phyloP scores from a whole-genome alignment of 2,113 vertebrate genomes.

The Zapornia atra region DNA sequence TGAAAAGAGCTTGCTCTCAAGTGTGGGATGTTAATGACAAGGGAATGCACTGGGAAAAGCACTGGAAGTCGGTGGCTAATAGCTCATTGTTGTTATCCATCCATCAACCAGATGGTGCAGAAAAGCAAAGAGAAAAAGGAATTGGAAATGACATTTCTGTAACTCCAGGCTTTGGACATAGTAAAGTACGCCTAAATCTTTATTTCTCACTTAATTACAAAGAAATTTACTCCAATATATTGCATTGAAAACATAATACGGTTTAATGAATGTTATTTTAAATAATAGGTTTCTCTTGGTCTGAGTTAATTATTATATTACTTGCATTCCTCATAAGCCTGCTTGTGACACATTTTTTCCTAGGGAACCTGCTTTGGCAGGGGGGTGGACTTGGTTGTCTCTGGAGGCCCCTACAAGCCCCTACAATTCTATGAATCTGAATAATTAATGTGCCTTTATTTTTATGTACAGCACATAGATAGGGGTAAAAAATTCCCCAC shows the following conservation, averaged over 20 bases:
- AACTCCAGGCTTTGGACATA: neutral
- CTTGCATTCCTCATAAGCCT: neutral
- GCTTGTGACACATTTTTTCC: neutral
- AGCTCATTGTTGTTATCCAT: constrained; percentile 5
- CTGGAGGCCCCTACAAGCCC: too few relatives aligned
- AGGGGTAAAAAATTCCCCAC: neutral
- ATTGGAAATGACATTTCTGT: constrained; percentile 12
- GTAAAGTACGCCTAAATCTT: neutral
- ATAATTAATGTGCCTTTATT: neutral
- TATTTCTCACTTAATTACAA: neutral
- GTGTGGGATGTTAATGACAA: neutral
- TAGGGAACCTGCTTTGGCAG: too few relatives aligned
- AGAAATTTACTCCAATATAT: neutral
- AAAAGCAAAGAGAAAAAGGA: constrained; percentile 32
- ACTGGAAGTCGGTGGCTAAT: constrained; percentile 18
- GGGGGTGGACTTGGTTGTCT: too few relatives aligned
- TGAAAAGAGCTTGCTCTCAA: neutral
- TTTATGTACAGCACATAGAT: neutral
- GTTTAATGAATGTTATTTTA: neutral
- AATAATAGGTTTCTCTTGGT: neutral
- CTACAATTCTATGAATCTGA: too few relatives aligned
- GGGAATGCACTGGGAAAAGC: neutral
- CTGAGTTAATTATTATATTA: neutral
- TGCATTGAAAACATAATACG: neutral
- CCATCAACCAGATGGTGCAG: neutral